These are phyloP conservation scores for Agrilus biguttatus DNA, from an alignment of 2,888 invertebrate species.

Conservation along the genomic window DNA sequence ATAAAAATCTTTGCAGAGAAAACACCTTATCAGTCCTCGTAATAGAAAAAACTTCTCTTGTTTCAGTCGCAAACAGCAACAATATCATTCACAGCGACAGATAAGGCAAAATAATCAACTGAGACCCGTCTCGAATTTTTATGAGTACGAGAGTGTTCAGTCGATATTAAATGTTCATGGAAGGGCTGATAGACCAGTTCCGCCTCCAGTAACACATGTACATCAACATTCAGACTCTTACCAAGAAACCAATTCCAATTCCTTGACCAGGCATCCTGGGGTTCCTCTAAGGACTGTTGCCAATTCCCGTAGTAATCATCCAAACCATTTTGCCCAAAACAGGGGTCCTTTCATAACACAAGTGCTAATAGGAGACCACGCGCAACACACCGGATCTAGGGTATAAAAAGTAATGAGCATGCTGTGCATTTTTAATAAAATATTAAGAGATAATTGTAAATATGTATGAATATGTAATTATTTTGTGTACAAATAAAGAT, in stretches of 20 bases:
- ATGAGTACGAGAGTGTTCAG: slow-evolving; percentile 71
- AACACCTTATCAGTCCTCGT: slow-evolving; percentile 6
- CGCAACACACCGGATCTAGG: slow-evolving; percentile 28
- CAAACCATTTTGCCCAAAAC: slow-evolving; percentile 20
- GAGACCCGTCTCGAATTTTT: slow-evolving; percentile 69
- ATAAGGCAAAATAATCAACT: slow-evolving; percentile 31
- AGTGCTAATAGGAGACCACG: slow-evolving; percentile 41
- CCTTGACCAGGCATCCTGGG: slow-evolving; percentile 18
- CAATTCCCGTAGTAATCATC: slow-evolving; percentile 7
- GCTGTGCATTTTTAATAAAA: slow-evolving; percentile 6
- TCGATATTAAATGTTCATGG: slow-evolving; percentile 34
- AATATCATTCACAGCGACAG: slow-evolving; percentile 46
- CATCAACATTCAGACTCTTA: slow-evolving; percentile 10
- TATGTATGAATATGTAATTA: too few relatives aligned
- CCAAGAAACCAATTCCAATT: slow-evolving; percentile 22
- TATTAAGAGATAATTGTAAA: too few relatives aligned
- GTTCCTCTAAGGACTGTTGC: slow-evolving; percentile 5
- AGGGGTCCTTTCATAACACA: slow-evolving; percentile 48
- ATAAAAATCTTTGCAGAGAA: too few relatives aligned
- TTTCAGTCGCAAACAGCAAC: slow-evolving; percentile 49
- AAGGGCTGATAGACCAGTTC: slow-evolving; percentile 22
- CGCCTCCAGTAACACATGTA: slow-evolving; percentile 28
- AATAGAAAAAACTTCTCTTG: slow-evolving; percentile 2
- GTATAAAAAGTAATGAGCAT: slow-evolving; percentile 19
- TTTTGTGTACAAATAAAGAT: too few relatives aligned